phyloP scores from a whole-genome alignment of 2,888 invertebrate species.

The Miltochrista miniata region DNA sequence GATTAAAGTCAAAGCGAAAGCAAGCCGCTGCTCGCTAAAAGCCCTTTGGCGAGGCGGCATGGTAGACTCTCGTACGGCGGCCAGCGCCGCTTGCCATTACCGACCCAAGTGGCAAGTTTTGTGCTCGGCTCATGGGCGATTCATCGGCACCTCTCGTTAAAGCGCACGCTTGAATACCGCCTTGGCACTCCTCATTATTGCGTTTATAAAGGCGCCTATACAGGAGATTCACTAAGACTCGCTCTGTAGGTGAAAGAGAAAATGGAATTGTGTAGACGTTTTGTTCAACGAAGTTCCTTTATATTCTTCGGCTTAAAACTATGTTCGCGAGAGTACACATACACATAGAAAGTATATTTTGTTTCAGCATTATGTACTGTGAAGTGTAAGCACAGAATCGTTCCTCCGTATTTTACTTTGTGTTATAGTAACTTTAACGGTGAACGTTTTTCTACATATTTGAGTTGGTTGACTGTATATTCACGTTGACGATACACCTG shows the following conservation, averaged over 20 bases:
- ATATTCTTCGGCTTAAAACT: constrained; percentile 55
- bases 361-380: constrained; percentile 58
- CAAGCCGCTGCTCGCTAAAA: constrained; percentile 69
- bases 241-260: constrained; percentile 76
- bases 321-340: constrained; percentile 48
- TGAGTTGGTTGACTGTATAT: too few relatives aligned
- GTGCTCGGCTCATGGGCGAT: constrained; percentile 76
- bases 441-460: too few relatives aligned
- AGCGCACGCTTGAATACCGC: constrained; percentile 75
- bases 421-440: constrained; percentile 28
- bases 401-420: constrained; percentile 43
- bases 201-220: constrained; percentile 81
- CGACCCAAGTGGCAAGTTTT: constrained; percentile 76
- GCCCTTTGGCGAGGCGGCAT: constrained; percentile 64
- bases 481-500: too few relatives aligned
- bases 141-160: constrained; percentile 79
- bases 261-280: constrained; percentile 80
- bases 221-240: constrained; percentile 78
- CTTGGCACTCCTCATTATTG: constrained; percentile 82
- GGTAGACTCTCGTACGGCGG: constrained; percentile 35
- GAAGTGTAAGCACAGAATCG: constrained; percentile 53
- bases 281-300: constrained; percentile 69
- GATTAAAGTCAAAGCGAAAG: constrained; percentile 72
- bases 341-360: constrained; percentile 51
- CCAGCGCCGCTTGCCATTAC: constrained; percentile 51